Conservation (phyloP, 2,113 vertebrate genomes). For the Nycticorax nycticorax region DNA sequence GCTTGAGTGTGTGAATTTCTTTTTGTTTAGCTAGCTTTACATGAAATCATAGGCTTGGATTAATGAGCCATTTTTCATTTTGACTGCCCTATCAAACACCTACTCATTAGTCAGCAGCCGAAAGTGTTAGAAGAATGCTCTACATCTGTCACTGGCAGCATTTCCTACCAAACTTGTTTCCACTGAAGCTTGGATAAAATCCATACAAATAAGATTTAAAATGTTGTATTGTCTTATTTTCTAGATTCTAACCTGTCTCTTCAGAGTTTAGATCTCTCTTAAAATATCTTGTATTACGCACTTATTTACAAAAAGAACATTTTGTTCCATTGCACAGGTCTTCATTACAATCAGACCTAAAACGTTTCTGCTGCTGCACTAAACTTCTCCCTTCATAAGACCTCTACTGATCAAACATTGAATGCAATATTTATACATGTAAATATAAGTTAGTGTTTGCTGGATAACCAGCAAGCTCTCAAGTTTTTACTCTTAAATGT, state of each 20-base stretch:
- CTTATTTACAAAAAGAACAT: neutral
- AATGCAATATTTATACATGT: neutral
- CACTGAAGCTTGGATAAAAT: conserved; percentile 20
- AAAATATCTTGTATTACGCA: neutral
- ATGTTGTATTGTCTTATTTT: neutral
- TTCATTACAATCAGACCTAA: neutral
- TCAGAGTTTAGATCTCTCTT: neutral
- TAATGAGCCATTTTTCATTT: conserved; percentile 44
- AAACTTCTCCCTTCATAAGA: neutral
- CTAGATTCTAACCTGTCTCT: neutral
- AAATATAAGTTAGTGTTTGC: neutral
- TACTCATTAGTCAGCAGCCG: conserved; percentile 65
- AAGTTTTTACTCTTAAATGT: neutral
- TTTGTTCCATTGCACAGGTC: neutral
- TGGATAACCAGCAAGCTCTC: neutral
- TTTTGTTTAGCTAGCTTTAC: neutral
- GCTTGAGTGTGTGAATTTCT: neutral
- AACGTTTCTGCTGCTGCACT: neutral
- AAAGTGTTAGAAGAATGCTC: conserved; percentile 46
- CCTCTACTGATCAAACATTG: neutral
- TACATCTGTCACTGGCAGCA: conserved; percentile 56
- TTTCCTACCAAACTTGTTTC: conserved; percentile 58
- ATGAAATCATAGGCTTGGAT: conserved; percentile 41
- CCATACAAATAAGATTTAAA: conserved; percentile 12
- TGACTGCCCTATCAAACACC: conserved; percentile 61